A percentile compares a stretch with the other conserved stretches of the same genome.
Conservation (phyloP, 2,113 vertebrate genomes). For the Phoenicopterus ruber region DNA sequence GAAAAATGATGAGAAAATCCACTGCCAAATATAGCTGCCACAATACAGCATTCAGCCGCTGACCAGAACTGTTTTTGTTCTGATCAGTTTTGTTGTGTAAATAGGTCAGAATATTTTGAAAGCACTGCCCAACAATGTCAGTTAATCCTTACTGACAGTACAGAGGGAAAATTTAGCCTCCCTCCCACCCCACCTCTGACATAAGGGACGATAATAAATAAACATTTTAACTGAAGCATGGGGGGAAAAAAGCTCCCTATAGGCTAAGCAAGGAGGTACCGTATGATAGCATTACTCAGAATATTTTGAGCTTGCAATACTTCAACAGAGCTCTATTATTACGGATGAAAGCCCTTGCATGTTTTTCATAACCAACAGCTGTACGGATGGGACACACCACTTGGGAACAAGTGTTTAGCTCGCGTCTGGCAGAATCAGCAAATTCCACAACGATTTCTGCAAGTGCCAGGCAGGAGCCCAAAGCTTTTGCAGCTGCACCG, state of each 20-base stretch:
- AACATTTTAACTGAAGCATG: not conserved
- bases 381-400: not conserved
- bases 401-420: constrained; percentile 20
- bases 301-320: not conserved
- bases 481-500: not conserved
- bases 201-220: not conserved
- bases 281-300: not conserved
- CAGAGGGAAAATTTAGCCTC: not conserved
- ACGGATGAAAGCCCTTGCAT: not conserved
- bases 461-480: constrained; percentile 29
- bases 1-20: not conserved
- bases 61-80: not conserved
- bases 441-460: constrained; percentile 36
- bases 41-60: not conserved
- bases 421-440: constrained; percentile 39
- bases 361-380: constrained; percentile 40
- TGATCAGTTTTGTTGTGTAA: constrained; percentile 14
- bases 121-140: not conserved
- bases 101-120: constrained; percentile 37
- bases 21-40: not conserved
- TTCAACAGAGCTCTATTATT: constrained; percentile 24
- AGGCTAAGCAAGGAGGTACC: not conserved
- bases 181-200: not conserved
- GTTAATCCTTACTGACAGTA: not conserved
- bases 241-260: not conserved